phyloP scores from a whole-genome alignment of 2,797 vertebrate species.

The Ispidina lecontei region DNA sequence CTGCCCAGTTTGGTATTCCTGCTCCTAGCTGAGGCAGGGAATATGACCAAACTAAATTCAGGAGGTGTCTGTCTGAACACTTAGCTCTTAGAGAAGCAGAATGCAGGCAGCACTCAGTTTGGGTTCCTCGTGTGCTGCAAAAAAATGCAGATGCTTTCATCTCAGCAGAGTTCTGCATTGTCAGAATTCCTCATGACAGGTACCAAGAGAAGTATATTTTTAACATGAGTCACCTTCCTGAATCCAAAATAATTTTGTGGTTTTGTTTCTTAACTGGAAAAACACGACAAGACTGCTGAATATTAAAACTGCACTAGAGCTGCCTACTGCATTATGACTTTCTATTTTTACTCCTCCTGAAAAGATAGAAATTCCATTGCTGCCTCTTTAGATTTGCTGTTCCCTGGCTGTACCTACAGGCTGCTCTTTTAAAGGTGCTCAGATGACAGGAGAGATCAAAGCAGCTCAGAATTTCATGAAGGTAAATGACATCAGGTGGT shows the following conservation, averaged over 20 bases:
- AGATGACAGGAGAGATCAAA: not conserved
- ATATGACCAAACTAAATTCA: not conserved
- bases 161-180: not conserved
- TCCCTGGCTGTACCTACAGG: not conserved
- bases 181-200: not conserved
- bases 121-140: not conserved
- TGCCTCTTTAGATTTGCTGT: not conserved
- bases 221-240: not conserved
- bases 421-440: not conserved
- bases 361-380: not conserved
- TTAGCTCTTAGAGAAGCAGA: not conserved
- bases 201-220: not conserved
- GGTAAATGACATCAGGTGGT: not conserved
- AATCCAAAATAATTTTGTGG: not conserved
- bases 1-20: not conserved
- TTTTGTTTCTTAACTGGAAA: constrained; percentile 7
- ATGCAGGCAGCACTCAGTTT: not conserved
- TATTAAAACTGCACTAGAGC: not conserved
- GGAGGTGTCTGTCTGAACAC: not conserved
- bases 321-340: not conserved
- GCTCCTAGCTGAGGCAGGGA: not conserved
- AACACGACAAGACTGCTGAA: not conserved
- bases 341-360: not conserved
- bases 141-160: not conserved
- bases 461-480: not conserved